Evolutionary conservation across 2,888 invertebrate species (phyloP).

Genomic region (Atrina japonica): DNA sequence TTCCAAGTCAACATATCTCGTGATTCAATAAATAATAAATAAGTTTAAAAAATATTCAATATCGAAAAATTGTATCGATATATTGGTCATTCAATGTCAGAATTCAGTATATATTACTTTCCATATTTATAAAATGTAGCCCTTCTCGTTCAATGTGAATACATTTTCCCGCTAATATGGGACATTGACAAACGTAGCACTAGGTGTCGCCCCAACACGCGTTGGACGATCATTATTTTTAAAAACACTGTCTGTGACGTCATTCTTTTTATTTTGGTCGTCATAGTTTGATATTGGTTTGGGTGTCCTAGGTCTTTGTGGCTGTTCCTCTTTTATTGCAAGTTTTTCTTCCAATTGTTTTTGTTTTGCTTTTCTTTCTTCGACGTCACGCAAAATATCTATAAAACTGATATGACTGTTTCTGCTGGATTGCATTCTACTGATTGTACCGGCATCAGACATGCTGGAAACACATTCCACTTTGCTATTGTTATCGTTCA

Average conservation of each 20-base stretch:
- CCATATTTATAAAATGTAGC: no score
- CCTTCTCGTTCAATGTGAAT: no score
- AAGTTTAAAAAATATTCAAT: no score
- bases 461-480: conserved; percentile 5
- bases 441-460: conserved; percentile 2
- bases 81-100: no score
- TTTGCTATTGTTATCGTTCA: not conserved
- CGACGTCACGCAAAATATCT: conserved; percentile 38
- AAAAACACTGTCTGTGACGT: not conserved
- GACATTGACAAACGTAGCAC: conserved; percentile 23
- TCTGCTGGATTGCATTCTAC: conserved; percentile 11
- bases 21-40: no score
- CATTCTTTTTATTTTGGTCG: not conserved
- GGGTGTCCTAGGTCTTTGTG: conserved; percentile 32
- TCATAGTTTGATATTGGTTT: conserved; percentile 29
- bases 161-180: conserved; percentile 10
- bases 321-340: not conserved
- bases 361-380: conserved; percentile 36
- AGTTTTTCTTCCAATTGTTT: conserved; percentile 6
- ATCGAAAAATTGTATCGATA: no score
- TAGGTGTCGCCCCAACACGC: conserved; percentile 26
- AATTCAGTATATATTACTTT: no score
- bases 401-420: conserved; percentile 38
- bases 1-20: no score
- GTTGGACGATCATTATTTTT: not conserved